Conservation (phyloP, 2,113 vertebrate species). For the Clarias magur region DNA sequence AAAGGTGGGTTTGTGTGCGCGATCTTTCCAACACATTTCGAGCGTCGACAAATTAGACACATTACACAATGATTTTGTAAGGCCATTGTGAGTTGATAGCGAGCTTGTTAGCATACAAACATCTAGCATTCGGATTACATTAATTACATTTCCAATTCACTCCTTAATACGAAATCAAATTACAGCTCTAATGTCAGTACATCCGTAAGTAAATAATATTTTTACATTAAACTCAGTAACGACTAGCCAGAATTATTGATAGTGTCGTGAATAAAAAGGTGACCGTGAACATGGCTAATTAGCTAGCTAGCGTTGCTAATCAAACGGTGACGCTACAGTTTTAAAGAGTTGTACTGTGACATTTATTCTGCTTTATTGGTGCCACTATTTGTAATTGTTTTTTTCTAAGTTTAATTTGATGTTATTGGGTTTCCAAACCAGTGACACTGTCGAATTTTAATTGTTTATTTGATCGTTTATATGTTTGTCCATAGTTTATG, state of each 20-base stretch:
- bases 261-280: conserved; percentile 43
- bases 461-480: neutral
- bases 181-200: too few relatives aligned
- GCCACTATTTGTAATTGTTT: neutral
- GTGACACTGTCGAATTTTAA: neutral
- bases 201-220: neutral
- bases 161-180: neutral
- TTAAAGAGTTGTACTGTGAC: too few relatives aligned
- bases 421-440: neutral
- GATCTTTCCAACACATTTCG: neutral
- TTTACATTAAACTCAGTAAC: neutral
- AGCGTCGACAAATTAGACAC: neutral
- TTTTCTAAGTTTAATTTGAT: neutral
- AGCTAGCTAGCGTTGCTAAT: neutral
- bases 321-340: neutral
- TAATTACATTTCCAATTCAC: neutral
- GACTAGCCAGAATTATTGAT: neutral
- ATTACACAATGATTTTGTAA: neutral
- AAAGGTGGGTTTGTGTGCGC: conserved; percentile 67
- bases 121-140: neutral
- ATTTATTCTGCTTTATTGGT: neutral
- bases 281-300: conserved; percentile 35
- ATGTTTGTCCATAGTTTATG: neutral
- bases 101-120: conserved; percentile 36
- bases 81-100: conserved; percentile 16